Evolutionary conservation across 2,113 vertebrate species (phyloP), one percentile per base, ranked within the genome.

Genomic region (Oreocharis arfaki): DNA sequence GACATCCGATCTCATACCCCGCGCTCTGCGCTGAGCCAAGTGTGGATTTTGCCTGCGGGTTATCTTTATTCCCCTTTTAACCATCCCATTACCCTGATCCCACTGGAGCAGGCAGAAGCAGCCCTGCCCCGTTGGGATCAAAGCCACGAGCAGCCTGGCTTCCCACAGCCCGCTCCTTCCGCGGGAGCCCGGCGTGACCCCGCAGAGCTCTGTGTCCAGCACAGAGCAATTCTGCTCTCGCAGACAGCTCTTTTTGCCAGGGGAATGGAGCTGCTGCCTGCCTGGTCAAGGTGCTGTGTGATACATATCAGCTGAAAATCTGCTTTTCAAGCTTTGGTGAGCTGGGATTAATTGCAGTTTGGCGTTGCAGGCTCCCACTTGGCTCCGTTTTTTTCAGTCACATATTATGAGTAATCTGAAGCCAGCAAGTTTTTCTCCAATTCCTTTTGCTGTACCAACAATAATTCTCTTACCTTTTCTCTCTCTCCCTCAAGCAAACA

Each of bases 1-100:
- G 41, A 12, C 49, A 2, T 0, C 26, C 41, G 47, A n/a, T 7
- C 20, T 10, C 42, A 4, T 7, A 3, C 0, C 47, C 26, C 2
- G 28, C 73, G 4, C 27, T 0, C 1, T 6, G 28, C 37, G 1
- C 2, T 1, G 16, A 30, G 18, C 12, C 24, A n/a, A 61, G 15
- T 0, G 9, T 2, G 16, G 15, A 3, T 73, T 82, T 69, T 42
- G 3, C 11, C 37, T 39, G 15, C 1, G 12, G 8, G 7, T 30
- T 61, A 5, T 13, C 18, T 30, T 16, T 3, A 1, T 0, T 2
- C 11, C 23, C 3, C 6, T 14, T 55, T 56, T 27, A 22, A 28
- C 53, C 23, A 35, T 44, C 28, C 39, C 3, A 0, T 73, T 12
- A 4, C 28, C 52, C 26, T 2, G 1, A 6, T 44, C 42, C 55